Percentiles rank a stretch among this genome's conserved stretches.
Conservation (phyloP, 1,140 invertebrate genomes). For the Planococcus citri region DNA sequence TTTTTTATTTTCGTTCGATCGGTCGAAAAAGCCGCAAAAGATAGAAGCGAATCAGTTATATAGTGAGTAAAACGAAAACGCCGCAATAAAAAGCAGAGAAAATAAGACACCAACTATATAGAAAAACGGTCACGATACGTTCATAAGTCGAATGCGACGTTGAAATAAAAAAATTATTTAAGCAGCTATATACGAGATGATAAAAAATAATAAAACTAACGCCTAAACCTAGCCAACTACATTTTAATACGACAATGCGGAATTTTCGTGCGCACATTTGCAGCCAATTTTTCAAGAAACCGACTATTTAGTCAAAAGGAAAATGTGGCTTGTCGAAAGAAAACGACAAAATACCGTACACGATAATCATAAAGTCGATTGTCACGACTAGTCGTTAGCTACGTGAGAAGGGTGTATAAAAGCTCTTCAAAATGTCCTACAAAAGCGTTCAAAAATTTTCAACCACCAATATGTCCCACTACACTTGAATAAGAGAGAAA, state of each 20-base stretch:
- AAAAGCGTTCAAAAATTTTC: neutral
- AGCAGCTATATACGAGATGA: neutral
- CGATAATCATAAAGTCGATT: constrained; percentile 3
- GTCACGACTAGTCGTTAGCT: neutral
- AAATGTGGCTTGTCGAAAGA: neutral
- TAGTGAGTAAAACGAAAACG: neutral
- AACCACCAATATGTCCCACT: neutral
- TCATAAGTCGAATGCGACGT: neutral
- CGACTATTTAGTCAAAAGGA: neutral
- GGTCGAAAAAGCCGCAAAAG: neutral
- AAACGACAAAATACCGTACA: neutral
- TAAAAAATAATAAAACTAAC: neutral
- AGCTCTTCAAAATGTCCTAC: neutral
- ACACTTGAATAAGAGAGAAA: too few species aligned
- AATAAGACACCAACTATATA: neutral
- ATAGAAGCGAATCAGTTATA: neutral
- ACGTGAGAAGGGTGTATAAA: neutral
- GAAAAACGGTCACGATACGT: neutral
- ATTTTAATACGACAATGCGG: neutral
- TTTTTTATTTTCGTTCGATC: neutral
- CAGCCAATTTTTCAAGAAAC: neutral
- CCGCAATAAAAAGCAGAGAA: neutral
- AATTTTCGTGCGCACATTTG: neutral
- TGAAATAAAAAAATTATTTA: neutral
- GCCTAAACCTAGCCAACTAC: neutral